phyloP scores from a whole-genome alignment of 2,797 vertebrate genomes.

The Myoxocephalus aenaeus region DNA sequence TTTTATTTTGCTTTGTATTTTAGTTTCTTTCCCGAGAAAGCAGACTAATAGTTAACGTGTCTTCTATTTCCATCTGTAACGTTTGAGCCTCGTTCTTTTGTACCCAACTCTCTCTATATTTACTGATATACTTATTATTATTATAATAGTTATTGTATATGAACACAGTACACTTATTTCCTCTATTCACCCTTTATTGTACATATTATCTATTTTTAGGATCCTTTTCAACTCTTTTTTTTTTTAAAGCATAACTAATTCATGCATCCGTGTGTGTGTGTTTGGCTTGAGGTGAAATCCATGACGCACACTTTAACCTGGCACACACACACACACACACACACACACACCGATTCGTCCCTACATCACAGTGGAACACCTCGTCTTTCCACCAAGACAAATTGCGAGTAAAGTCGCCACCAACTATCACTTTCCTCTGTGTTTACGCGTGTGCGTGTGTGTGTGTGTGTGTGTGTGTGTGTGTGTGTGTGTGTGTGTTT shows the following conservation, averaged over 20 bases:
- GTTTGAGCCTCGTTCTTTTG: slow-evolving; percentile 12
- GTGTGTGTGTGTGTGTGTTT: slow-evolving; percentile 62
- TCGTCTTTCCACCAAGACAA: background rate
- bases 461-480: slow-evolving; percentile 53
- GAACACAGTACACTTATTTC: background rate
- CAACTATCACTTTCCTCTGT: slow-evolving; percentile 47
- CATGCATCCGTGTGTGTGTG: slow-evolving; percentile 15
- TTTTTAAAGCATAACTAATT: slow-evolving; percentile 1
- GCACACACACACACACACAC: background rate
- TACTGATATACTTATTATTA: too few species aligned
- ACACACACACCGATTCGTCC: background rate
- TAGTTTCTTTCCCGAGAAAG: background rate
- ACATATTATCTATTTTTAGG: background rate
- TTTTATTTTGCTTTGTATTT: background rate
- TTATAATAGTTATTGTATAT: too few species aligned
- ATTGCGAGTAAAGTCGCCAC: slow-evolving; percentile 11
- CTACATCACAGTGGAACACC: background rate
- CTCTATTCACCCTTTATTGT: background rate
- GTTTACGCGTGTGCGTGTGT: slow-evolving; percentile 41
- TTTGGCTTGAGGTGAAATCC: slow-evolving; percentile 3
- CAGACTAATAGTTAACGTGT: background rate
- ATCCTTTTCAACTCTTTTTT: background rate
- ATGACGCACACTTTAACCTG: slow-evolving; percentile 6
- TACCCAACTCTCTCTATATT: background rate
- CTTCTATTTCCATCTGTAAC: background rate